Evolutionary conservation across 2,888 invertebrate species (phyloP), one percentile per base, ranked within the genome.

Genomic region (Trisateles emortualis): DNA sequence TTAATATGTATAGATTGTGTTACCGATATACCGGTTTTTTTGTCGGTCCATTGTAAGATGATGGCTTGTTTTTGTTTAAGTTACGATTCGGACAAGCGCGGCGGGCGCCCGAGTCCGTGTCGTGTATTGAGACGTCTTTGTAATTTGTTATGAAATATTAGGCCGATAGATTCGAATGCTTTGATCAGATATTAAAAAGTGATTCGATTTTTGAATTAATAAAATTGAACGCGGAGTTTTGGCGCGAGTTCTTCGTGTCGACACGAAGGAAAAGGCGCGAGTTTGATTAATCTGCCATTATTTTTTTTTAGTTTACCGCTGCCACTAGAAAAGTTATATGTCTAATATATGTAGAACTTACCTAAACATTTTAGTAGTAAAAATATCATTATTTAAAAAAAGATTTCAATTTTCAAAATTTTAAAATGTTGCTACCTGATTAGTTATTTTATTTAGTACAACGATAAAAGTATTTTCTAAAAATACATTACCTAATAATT

Each of bases 1-100:
- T 89, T 89, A 89, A 90, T 90, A 88, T 78, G 83, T 84, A 84
- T 82, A 90, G 91, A 92, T 92, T 86, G 91, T 91, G 92, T 90
- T 92, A 92, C 85, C 84, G 92, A 92, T 92, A 92, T 90, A 91
- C 90, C 73, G 79, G 68, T 81, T 87, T 87, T 69, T 87, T 87
- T 86, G 79, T 81, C 51, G 57, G 58, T 68, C 76, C 81, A 79
- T 84, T 80, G 82, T 79, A 74, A 80, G 82, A 83, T 81, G 85
- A 79, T 76, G 81, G 76, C 70, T 74, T 74, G 80, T 82, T 84
- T 84, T 86, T 84, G 81, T 83, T 77, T 77, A 70, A 72, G 72
- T 51, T 59, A 50, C 47, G 52, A 47, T 40, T 56, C 64, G 60
- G 70, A 64, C 65, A 48, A 38, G 64, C 78, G 70, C 75, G 74